Conservation (phyloP, 2,888 invertebrate genomes). For the Neoitamus cyanurus region DNA sequence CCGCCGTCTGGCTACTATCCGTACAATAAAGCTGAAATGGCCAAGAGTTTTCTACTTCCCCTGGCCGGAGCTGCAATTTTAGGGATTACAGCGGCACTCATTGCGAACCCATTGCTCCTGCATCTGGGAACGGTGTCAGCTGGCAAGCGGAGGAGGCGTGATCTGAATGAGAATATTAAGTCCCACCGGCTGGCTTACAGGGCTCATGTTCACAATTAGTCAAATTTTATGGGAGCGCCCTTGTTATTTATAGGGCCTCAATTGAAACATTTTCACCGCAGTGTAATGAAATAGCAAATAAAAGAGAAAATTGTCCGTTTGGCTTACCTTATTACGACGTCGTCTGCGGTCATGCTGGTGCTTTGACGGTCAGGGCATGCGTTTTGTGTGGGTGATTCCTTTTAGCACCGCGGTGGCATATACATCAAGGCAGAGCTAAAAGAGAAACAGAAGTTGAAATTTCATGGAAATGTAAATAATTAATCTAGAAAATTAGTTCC, state of each 20-base stretch:
- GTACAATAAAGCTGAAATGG: conserved; percentile 60
- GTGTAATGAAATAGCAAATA: neutral
- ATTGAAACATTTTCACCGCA: neutral
- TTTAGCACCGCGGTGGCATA: neutral
- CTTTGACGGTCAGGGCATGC: neutral
- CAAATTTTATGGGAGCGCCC: neutral
- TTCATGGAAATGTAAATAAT: neutral
- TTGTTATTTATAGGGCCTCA: neutral
- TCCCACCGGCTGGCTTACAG: conserved; percentile 33
- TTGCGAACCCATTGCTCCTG: conserved; percentile 80
- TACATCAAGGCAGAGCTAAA: neutral
- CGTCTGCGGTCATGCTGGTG: conserved; percentile 23
- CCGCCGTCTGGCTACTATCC: conserved; percentile 38
- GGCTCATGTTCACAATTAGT: conserved; percentile 24
- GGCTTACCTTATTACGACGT: conserved; percentile 40
- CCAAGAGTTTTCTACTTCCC: conserved; percentile 75
- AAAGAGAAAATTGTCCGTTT: neutral
- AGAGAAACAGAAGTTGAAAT: neutral
- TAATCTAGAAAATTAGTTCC: too few species aligned
- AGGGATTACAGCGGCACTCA: conserved; percentile 83
- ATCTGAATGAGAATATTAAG: neutral
- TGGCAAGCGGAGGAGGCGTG: conserved; percentile 46
- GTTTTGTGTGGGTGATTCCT: neutral
- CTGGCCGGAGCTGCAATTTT: conserved; percentile 83
- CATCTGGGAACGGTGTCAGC: conserved; percentile 79